These are phyloP conservation scores for Enteromius anoplus DNA, from an alignment of 2,797 vertebrate genomes.

Conservation along the genomic window DNA sequence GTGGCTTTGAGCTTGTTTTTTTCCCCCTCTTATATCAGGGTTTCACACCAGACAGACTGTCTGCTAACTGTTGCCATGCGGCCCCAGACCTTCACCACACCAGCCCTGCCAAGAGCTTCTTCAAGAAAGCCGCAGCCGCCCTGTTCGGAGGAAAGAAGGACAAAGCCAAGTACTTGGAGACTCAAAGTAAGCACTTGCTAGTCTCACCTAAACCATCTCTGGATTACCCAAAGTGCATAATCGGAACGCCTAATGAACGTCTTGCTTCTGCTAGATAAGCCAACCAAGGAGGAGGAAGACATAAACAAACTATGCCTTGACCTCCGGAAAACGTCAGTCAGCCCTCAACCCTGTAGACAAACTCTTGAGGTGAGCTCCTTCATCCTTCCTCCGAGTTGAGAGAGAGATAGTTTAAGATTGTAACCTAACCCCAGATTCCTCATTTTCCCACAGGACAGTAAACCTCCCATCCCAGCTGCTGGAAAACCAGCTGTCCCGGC, in stretches of 20 bases:
- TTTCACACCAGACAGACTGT: slow-evolving; percentile 85
- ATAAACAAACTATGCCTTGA: slow-evolving; percentile 86
- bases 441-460: slow-evolving; percentile 59
- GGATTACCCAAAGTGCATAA: background rate
- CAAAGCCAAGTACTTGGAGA: slow-evolving; percentile 84
- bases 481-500: slow-evolving; percentile 66
- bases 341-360: slow-evolving; percentile 54
- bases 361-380: slow-evolving; percentile 48
- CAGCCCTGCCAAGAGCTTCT: slow-evolving; percentile 87
- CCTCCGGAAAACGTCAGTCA: slow-evolving; percentile 83
- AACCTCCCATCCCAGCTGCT: slow-evolving; percentile 67
- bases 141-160: slow-evolving; percentile 89
- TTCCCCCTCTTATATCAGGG: slow-evolving; percentile 69
- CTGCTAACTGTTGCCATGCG: slow-evolving; percentile 84
- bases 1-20: slow-evolving; percentile 8
- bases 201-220: background rate
- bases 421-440: slow-evolving; percentile 18
- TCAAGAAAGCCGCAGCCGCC: slow-evolving; percentile 87
- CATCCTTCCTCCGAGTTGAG: background rate
- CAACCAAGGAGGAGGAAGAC: slow-evolving; percentile 85
- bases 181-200: slow-evolving; percentile 76
- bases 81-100: slow-evolving; percentile 86
- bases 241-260: background rate
- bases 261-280: slow-evolving; percentile 69
- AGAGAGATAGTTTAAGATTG: background rate